Evolutionary conservation across 1,140 invertebrate genomes (phyloP), one percentile per base, ranked within the genome.

Genomic region (Centruroides vittatus): DNA sequence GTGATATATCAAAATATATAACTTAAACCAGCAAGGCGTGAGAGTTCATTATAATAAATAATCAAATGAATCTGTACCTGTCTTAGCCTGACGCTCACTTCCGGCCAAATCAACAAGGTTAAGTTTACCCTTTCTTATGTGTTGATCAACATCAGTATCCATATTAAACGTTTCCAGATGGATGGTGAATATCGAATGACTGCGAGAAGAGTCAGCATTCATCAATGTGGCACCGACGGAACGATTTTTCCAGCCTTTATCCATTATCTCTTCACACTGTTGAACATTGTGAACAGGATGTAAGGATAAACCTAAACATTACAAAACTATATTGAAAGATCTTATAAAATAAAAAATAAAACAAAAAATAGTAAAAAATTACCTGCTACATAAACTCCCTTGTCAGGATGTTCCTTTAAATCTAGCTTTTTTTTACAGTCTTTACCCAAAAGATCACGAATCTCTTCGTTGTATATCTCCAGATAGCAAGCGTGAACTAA

Each of bases 381-480:
- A 82, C 84, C 84, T 67, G 81, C 76, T 3, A 92, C 86, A 69
- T 86, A 88, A n/a, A 92, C 84, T 23, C 88, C 88, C 68, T 82
- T 81, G 49, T 88, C 86, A 0, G 84, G 79, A 68, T 84, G 79
- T 74, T 93, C 89, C 70, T 90, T 89, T 5, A 92, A 74, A 23
- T 84, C 82, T n/a, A 89, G 71, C 67, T 81, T 84, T 56, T 76
- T 76, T 71, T 84, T 83, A 10, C 71, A 72, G 68, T 85, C 80
- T 50, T 81, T 77, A 5, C 86, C 84, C 0, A 91, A 72, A 7
- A 91, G 73, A 73, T 90, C 89, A 52, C 85, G 74, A 60, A 92
- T 83, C 70, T 86, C 85, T 75, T 93, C 90, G 75, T 93, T 94
- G 74, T 94, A 93, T 53, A 94, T 94, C 74, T 96, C 93, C 50